These are phyloP conservation scores for Drosophila infuscata DNA, from an alignment of 2,888 invertebrate genomes.

Conservation along the genomic window DNA sequence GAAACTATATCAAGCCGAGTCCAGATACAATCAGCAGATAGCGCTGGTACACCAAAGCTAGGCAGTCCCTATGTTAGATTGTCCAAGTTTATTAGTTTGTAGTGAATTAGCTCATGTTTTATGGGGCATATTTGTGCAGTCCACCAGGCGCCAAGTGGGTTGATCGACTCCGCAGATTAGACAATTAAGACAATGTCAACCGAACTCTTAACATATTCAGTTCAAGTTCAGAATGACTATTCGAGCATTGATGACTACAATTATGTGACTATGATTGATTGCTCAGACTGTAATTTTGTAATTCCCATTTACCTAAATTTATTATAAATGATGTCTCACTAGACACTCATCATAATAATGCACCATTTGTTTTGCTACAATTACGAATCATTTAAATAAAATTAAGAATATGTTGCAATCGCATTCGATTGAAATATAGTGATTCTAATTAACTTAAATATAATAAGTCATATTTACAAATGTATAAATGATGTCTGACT, in stretches of 20 bases:
- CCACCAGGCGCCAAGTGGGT: constrained; percentile 29
- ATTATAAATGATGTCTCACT: not conserved
- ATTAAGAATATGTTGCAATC: not conserved
- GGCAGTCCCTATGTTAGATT: constrained; percentile 2
- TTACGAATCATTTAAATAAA: not conserved
- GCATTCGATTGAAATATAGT: too few relatives aligned
- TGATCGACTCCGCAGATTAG: constrained; percentile 4
- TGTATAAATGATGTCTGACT: not conserved
- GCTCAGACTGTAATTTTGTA: not conserved
- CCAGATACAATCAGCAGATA: constrained; percentile 20
- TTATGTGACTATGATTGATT: not conserved
- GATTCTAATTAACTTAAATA: not conserved
- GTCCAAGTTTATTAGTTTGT: constrained; percentile 12
- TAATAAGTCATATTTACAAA: not conserved
- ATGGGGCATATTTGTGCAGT: not conserved
- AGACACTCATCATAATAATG: not conserved
- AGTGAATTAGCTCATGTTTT: constrained; percentile 25
- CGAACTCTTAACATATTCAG: constrained; percentile 9
- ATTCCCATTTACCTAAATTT: not conserved
- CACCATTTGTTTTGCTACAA: not conserved
- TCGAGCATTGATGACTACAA: not conserved
- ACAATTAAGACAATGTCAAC: constrained; percentile 20
- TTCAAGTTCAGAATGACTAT: constrained; percentile 13
- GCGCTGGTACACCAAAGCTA: not conserved
- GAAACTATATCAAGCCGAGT: not conserved